These are phyloP conservation scores for Coenonympha glycerion DNA, from an alignment of 2,888 invertebrate genomes.

Conservation along the genomic window DNA sequence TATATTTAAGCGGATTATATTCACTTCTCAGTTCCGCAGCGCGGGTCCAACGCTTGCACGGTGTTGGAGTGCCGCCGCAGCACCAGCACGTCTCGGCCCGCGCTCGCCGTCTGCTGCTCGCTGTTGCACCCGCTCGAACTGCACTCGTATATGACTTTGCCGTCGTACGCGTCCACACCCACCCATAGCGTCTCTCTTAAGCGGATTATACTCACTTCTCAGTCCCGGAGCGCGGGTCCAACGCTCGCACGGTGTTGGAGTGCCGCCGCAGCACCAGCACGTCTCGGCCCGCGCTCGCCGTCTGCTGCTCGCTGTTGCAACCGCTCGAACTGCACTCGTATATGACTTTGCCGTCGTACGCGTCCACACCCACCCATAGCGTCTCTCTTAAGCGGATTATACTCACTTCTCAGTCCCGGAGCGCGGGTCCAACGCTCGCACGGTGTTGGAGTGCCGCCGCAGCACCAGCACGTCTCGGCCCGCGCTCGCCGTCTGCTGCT, in stretches of 20 bases:
- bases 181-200: too few relatives aligned
- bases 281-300: slow-evolving; percentile 53
- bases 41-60: slow-evolving; percentile 91
- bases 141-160: slow-evolving; percentile 87
- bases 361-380: slow-evolving; percentile 91
- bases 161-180: slow-evolving; percentile 85
- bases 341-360: slow-evolving; percentile 80
- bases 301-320: slow-evolving; percentile 79
- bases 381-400: too few relatives aligned
- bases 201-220: slow-evolving; percentile 88
- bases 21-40: slow-evolving; percentile 88
- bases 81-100: slow-evolving; percentile 78
- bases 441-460: slow-evolving; percentile 88
- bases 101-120: slow-evolving; percentile 73
- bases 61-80: slow-evolving; percentile 89
- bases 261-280: slow-evolving; percentile 87
- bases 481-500: slow-evolving; percentile 69
- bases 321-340: slow-evolving; percentile 89
- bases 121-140: slow-evolving; percentile 82
- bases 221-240: slow-evolving; percentile 88
- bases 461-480: slow-evolving; percentile 81
- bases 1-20: too few relatives aligned
- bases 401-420: slow-evolving; percentile 87
- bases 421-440: slow-evolving; percentile 91
- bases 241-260: slow-evolving; percentile 91